A percentile compares a stretch with the other conserved stretches of the same genome.
Evolutionary conservation across 2,113 vertebrate species (phyloP).

Genomic region (Tragelaphus scriptus): DNA sequence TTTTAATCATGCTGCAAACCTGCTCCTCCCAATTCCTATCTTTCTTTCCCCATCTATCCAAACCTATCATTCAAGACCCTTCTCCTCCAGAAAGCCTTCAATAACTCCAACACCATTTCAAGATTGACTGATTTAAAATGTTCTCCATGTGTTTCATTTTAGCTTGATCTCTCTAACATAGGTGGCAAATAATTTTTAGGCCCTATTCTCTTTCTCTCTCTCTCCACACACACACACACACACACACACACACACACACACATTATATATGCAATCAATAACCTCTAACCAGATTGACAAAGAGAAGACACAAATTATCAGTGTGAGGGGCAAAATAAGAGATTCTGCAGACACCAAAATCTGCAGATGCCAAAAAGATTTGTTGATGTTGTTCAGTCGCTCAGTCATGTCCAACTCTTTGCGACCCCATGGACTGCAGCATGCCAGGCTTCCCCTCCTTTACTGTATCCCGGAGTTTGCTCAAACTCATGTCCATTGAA

Average conservation of each 20-base stretch:
- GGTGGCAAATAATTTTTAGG: neutral
- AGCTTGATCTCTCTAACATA: neutral
- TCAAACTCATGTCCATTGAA: neutral
- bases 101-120: neutral
- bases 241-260: neutral
- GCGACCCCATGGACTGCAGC: neutral
- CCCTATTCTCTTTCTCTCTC: neutral
- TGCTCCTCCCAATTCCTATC: neutral
- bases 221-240: neutral
- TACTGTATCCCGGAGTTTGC: neutral
- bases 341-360: neutral
- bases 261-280: neutral
- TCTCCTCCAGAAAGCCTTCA: neutral
- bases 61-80: neutral
- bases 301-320: neutral
- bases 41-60: neutral
- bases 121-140: slow-evolving; percentile 2
- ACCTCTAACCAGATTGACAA: neutral
- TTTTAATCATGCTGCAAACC: neutral
- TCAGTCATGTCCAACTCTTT: neutral
- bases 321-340: neutral
- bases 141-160: neutral
- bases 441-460: neutral
- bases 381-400: neutral
- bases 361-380: neutral